Base-by-base conservation (phyloP, 37 sponge, comb jelly and placozoan genomes). In the Tethya wilhelma region DNA sequence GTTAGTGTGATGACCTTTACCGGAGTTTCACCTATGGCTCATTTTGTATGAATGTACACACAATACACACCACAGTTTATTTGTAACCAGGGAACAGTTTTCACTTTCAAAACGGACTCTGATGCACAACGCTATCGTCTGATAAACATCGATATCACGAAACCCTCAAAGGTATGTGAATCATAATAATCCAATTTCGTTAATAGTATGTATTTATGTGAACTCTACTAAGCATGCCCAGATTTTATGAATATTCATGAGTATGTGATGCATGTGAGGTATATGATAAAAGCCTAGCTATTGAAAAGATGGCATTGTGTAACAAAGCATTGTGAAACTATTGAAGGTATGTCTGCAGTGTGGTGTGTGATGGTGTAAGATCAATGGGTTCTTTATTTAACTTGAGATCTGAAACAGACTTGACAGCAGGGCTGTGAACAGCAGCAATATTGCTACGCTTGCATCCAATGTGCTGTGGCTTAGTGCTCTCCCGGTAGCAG, bases 61-160 rank as follows among this genome's bases (percentile, higher is more conserved):
- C n/a, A n/a, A n/a, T n/a, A n/a, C n/a, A n/a, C n/a, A n/a, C n/a
- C 49, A 34, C 69, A 93, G 92, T 93, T 86, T 73, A 82, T 97
- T 30, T 57, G 87, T 45, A 95, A 98, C 49, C 79, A 95, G 9
- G 96, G 90, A 2, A 58, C 62, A 7, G 36, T 85, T 0, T 85
- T 98, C 67, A 87, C 89, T 19, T 34, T 98, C 38, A 79, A 75
- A 62, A 98, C 98, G 8, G 90, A 95, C 84, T 84, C 38, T 62
- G 60, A 82, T 19, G 91, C 94, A n/a, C 78, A 94, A 17, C 69
- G 77, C 7, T 97, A 97, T 67, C 74, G 81, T 12, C 68, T 97
- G 39, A 57, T 94, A 25, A 88, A 84, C n/a, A 74, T 97, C 79
- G 85, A 93, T 65, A 74, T 97, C 73, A 82, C 56, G 36, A 67